A percentile compares a stretch with the other conserved stretches of the same genome.
phyloP scores from a whole-genome alignment of 92 coral and sea anemone genomes.

The Nematostella vectensis region DNA sequence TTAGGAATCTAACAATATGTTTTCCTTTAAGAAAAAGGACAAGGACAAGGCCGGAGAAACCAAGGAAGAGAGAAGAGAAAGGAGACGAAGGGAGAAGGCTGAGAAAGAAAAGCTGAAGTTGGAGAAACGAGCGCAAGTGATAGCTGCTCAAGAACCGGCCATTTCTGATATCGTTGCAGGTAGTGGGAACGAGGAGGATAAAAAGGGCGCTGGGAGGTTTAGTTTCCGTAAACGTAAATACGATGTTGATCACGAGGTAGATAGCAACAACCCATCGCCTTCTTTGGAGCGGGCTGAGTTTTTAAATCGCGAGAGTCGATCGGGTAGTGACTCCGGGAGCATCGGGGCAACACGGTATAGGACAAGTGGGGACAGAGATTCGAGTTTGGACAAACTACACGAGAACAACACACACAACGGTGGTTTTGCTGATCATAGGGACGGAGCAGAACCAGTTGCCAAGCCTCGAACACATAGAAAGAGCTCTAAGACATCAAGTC shows the following conservation, averaged over 20 bases:
- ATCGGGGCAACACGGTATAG: slow-evolving; percentile 10
- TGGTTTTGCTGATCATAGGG: slow-evolving; percentile 12
- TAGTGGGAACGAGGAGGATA: slow-evolving; percentile 37
- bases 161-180: slow-evolving; percentile 76
- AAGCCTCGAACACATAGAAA: slow-evolving; percentile 43
- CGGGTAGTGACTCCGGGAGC: slow-evolving; percentile 59
- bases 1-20: slow-evolving; percentile 56
- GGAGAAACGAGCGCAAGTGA: slow-evolving; percentile 27
- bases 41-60: slow-evolving; percentile 74
- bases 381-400: slow-evolving; percentile 22
- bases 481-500: slow-evolving; percentile 63
- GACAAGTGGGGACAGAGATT: not conserved
- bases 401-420: slow-evolving; percentile 21
- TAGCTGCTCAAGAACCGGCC: slow-evolving; percentile 27
- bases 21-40: slow-evolving; percentile 94
- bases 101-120: slow-evolving; percentile 62
- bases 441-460: slow-evolving; percentile 45
- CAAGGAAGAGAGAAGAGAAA: slow-evolving; percentile 86
- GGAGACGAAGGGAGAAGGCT: slow-evolving; percentile 75
- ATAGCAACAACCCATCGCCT: slow-evolving; percentile 30
- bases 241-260: slow-evolving; percentile 69
- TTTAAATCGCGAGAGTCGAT: slow-evolving; percentile 35
- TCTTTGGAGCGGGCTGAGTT: slow-evolving; percentile 30
- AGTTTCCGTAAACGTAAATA: slow-evolving; percentile 81
- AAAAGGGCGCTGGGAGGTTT: slow-evolving; percentile 44